Conservation (phyloP, 1,140 invertebrate genomes). For the Drosophila punjabiensis region DNA sequence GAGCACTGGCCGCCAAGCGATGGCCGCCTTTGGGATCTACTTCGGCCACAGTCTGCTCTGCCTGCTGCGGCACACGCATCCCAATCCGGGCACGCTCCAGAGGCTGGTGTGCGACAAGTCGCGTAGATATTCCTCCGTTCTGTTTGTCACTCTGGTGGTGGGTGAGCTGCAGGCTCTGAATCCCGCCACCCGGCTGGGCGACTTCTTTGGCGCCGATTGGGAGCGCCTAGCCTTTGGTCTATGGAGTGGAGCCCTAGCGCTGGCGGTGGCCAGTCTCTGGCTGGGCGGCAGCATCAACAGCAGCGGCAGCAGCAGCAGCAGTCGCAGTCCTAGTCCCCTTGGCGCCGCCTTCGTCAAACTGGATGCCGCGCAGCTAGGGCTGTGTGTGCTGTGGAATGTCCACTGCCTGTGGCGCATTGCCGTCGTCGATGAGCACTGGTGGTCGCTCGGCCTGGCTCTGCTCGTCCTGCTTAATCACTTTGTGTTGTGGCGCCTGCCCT, state of each 20-base stretch:
- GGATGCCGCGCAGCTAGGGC: constrained; percentile 33
- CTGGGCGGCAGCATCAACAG: constrained; percentile 7
- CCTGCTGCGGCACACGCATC: constrained; percentile 71
- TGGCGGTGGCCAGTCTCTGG: constrained; percentile 40
- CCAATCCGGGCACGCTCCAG: constrained; percentile 66
- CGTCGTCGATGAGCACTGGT: constrained; percentile 57
- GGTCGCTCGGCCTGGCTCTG: constrained; percentile 58
- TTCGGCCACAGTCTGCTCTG: constrained; percentile 66
- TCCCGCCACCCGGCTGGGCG: constrained; percentile 13
- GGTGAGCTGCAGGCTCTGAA: constrained; percentile 55
- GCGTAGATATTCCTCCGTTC: constrained; percentile 53
- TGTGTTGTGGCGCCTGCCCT: constrained; percentile 62
- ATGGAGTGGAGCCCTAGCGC: constrained; percentile 36
- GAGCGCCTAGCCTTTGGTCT: constrained; percentile 36
- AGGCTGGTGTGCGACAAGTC: constrained; percentile 61
- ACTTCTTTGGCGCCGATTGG: constrained; percentile 47
- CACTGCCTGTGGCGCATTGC: constrained; percentile 61
- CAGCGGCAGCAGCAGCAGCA: background rate
- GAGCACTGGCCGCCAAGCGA: constrained; percentile 47
- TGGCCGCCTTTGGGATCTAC: constrained; percentile 63
- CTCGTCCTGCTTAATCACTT: constrained; percentile 70
- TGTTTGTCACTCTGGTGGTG: constrained; percentile 65
- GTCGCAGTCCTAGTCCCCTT: constrained; percentile 1
- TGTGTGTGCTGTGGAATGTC: constrained; percentile 69
- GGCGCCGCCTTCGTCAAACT: constrained; percentile 13